Conservation (phyloP, 1,140 invertebrate genomes). For the Drosophila sp. region DNA sequence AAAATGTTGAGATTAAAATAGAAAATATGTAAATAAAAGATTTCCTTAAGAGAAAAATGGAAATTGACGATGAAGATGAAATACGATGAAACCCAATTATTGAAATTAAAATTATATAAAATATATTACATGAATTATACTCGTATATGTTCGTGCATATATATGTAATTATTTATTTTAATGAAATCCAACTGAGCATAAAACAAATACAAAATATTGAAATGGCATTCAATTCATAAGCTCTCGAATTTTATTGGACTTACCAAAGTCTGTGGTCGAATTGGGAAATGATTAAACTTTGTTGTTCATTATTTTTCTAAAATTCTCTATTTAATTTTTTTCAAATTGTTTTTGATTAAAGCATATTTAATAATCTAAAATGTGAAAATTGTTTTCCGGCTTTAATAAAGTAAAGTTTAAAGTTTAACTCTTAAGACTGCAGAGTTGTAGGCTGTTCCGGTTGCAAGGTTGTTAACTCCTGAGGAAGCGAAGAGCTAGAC, state of each 20-base stretch:
- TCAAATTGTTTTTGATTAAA: background rate
- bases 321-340: background rate
- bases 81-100: conserved; percentile 12
- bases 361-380: background rate
- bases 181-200: conserved; percentile 48
- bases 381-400: background rate
- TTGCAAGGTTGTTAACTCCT: background rate
- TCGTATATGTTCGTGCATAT: conserved; percentile 45
- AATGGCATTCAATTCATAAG: conserved; percentile 70
- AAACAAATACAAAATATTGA: conserved; percentile 66
- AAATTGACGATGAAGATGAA: conserved; percentile 35
- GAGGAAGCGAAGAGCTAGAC: background rate
- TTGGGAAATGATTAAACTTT: background rate
- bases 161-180: conserved; percentile 71
- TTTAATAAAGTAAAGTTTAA: background rate
- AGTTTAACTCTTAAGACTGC: conserved; percentile 11
- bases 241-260: conserved; percentile 14
- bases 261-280: background rate
- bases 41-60: conserved; percentile 52
- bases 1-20: conserved; percentile 40
- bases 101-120: conserved; percentile 54
- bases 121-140: conserved; percentile 49
- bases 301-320: too few species aligned
- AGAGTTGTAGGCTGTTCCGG: background rate
- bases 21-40: conserved; percentile 68